phyloP scores from a whole-genome alignment of 2,888 invertebrate genomes.

The Cantharis lateralis region DNA sequence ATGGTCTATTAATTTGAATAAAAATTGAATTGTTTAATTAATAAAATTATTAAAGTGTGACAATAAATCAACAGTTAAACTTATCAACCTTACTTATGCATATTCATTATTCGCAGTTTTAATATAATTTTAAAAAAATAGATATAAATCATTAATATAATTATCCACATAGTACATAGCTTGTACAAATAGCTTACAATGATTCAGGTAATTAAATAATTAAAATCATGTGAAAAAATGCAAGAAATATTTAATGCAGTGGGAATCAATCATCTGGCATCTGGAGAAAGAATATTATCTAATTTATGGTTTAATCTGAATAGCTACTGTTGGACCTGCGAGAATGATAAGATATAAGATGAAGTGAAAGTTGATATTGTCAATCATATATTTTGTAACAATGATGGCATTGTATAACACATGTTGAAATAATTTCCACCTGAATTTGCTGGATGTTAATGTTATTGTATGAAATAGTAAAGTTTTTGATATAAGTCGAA shows the following conservation, averaged over 20 bases:
- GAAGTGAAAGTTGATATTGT: neutral
- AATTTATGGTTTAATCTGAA: neutral
- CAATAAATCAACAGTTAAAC: neutral
- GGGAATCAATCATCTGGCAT: neutral
- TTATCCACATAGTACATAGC: neutral
- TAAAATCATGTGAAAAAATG: neutral
- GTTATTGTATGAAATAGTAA: neutral
- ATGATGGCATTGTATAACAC: neutral
- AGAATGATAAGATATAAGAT: neutral
- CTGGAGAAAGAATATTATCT: neutral
- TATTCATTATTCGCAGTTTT: neutral
- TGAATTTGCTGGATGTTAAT: neutral
- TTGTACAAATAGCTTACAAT: neutral
- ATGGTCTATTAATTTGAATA: neutral
- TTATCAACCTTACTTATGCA: too few relatives aligned
- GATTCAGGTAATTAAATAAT: neutral
- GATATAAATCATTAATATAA: neutral
- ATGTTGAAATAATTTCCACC: neutral
- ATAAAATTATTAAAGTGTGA: neutral
- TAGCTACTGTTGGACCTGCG: neutral
- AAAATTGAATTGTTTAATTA: neutral
- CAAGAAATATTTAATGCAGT: neutral
- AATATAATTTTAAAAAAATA: neutral
- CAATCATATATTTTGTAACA: neutral
- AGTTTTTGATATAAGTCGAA: neutral